Evolutionary conservation across 2,797 vertebrate genomes (phyloP).

Genomic region (Anguilla megastoma): DNA sequence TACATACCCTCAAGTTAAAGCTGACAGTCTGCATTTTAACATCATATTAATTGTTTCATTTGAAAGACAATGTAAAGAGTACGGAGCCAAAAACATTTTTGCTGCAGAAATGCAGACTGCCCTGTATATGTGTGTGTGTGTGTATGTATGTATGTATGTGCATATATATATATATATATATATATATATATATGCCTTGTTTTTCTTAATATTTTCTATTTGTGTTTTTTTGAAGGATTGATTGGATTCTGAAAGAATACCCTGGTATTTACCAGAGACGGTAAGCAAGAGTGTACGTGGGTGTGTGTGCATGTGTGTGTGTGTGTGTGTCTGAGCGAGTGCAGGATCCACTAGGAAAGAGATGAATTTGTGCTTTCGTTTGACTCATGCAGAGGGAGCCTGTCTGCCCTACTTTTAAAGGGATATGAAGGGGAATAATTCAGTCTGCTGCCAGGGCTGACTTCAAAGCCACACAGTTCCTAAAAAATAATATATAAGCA

Average conservation of each 20-base stretch:
- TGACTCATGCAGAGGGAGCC: not conserved
- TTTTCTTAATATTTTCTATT: not conserved
- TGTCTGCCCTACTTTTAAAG: not conserved
- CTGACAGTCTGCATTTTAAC: too few relatives aligned
- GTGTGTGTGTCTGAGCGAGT: not conserved
- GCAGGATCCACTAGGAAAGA: not conserved
- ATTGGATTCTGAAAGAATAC: constrained; percentile 66
- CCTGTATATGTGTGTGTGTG: too few relatives aligned
- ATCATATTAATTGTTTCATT: too few relatives aligned
- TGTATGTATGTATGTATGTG: too few relatives aligned
- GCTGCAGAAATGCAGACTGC: too few relatives aligned
- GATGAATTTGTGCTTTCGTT: not conserved
- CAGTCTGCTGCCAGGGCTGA: not conserved
- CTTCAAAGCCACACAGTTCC: not conserved
- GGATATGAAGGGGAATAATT: not conserved
- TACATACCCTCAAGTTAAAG: too few relatives aligned
- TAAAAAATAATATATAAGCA: not conserved
- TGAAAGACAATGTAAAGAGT: too few relatives aligned
- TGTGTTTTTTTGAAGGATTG: constrained; percentile 63
- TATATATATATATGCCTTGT: too few relatives aligned
- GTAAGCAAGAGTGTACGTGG: constrained; percentile 30
- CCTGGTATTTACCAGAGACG: constrained; percentile 63
- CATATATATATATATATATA: too few relatives aligned
- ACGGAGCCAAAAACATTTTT: too few relatives aligned
- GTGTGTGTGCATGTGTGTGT: not conserved